Conservation (phyloP, 2,888 invertebrate genomes). For the Lasioglossum oenotherae region DNA sequence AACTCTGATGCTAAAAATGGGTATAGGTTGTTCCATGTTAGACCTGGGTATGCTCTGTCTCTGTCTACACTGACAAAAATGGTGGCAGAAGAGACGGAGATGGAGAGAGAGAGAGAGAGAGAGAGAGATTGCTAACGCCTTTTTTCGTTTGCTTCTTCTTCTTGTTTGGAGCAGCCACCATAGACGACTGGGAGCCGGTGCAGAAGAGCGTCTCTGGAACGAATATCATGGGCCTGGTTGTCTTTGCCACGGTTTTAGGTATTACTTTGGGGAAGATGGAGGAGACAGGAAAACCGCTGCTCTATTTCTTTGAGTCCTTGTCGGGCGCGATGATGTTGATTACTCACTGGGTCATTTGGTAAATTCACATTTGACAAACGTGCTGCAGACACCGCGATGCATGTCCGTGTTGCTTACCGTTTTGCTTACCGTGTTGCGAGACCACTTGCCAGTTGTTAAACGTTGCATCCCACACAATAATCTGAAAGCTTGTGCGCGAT, state of each 20-base stretch:
- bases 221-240: conserved; percentile 94
- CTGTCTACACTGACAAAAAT: too few relatives aligned
- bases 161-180: conserved; percentile 65
- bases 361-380: conserved; percentile 70
- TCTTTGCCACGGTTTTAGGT: conserved; percentile 94
- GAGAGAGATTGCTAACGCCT: not conserved
- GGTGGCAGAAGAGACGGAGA: too few relatives aligned
- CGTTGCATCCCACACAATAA: not conserved
- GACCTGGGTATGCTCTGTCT: too few relatives aligned
- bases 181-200: conserved; percentile 88
- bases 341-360: conserved; percentile 98
- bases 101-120: too few relatives aligned
- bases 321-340: conserved; percentile 98
- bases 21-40: too few relatives aligned
- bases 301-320: conserved; percentile 93
- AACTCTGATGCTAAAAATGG: too few relatives aligned
- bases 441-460: not conserved
- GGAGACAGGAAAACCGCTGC: conserved; percentile 91
- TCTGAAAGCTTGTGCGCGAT: too few relatives aligned
- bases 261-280: conserved; percentile 96
- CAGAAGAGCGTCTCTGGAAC: conserved; percentile 90
- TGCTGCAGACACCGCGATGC: not conserved
- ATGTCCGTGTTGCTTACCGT: not conserved
- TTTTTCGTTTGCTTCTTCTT: not conserved
- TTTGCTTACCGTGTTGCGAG: not conserved